Conservation (phyloP, 2,113 vertebrate species). For the Ictalurus furcatus region DNA sequence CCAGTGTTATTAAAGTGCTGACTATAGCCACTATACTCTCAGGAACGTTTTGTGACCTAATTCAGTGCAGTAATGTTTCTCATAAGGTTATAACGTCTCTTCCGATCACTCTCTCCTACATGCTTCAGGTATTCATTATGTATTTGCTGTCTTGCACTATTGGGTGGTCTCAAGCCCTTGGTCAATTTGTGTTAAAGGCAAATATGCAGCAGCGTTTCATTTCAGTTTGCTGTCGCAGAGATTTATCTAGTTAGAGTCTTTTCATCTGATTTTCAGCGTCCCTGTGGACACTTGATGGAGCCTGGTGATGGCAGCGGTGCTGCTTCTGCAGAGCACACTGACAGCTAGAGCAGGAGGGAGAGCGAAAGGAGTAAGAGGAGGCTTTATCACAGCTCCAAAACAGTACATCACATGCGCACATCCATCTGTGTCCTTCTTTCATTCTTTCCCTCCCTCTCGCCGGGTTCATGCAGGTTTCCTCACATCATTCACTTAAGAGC, state of each 20-base stretch:
- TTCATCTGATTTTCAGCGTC: conserved; percentile 8
- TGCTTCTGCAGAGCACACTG: background rate
- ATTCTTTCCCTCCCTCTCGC: background rate
- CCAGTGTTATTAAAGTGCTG: background rate
- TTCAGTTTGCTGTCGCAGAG: background rate
- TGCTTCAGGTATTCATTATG: background rate
- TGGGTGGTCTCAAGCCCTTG: background rate
- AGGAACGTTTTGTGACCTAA: background rate
- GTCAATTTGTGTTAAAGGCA: conserved; percentile 4
- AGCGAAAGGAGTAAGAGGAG: background rate
- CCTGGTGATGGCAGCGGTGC: conserved; percentile 2
- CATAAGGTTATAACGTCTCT: background rate
- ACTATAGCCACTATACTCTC: background rate
- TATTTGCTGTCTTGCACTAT: background rate
- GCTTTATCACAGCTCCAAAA: background rate
- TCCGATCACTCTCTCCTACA: background rate
- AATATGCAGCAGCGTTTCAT: background rate
- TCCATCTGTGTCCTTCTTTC: background rate
- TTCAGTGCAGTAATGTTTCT: background rate
- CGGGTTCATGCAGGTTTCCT: background rate
- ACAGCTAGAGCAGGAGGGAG: background rate
- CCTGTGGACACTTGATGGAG: conserved; percentile 18
- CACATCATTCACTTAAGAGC: background rate
- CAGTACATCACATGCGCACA: conserved; percentile 1
- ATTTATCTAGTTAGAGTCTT: background rate